Percentiles rank a stretch among this genome's conserved stretches.
These are phyloP conservation scores for Calliscelio sp. DNA, from an alignment of 2,888 invertebrate genomes.

Conservation along the genomic window DNA sequence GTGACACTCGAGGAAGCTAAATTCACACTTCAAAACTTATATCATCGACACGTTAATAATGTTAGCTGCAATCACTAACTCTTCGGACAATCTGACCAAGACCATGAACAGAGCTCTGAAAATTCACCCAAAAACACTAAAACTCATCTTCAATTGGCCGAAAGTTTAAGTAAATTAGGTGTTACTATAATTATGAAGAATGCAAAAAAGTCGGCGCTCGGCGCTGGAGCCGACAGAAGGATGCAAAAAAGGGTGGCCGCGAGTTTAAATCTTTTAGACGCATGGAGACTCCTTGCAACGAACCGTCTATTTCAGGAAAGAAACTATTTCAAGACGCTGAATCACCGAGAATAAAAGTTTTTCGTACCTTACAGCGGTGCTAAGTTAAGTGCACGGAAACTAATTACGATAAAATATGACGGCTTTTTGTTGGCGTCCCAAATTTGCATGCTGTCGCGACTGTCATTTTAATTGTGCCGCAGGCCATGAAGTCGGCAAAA, in stretches of 20 bases:
- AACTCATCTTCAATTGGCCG: neutral
- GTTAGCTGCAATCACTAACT: neutral
- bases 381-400: conserved; percentile 55
- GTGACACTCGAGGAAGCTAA: conserved; percentile 62
- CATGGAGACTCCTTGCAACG: conserved; percentile 71
- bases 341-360: conserved; percentile 65
- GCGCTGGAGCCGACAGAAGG: conserved; percentile 58
- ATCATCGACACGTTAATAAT: conserved; percentile 44
- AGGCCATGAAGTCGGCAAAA: conserved; percentile 57
- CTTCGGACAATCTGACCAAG: neutral
- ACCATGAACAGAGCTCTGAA: no score
- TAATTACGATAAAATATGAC: conserved; percentile 64
- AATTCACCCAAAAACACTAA: no score
- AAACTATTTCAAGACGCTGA: conserved; percentile 69
- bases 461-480: conserved; percentile 41
- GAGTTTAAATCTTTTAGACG: conserved; percentile 71
- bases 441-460: conserved; percentile 3
- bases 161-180: conserved; percentile 30
- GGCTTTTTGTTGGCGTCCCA: conserved; percentile 17
- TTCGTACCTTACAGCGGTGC: conserved; percentile 62
- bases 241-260: conserved; percentile 54
- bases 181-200: conserved; percentile 55
- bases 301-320: conserved; percentile 71
- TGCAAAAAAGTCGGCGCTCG: conserved; percentile 29
- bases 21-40: conserved; percentile 57